Base-by-base conservation (phyloP, 1,140 invertebrate species). In the Linepithema humile region DNA sequence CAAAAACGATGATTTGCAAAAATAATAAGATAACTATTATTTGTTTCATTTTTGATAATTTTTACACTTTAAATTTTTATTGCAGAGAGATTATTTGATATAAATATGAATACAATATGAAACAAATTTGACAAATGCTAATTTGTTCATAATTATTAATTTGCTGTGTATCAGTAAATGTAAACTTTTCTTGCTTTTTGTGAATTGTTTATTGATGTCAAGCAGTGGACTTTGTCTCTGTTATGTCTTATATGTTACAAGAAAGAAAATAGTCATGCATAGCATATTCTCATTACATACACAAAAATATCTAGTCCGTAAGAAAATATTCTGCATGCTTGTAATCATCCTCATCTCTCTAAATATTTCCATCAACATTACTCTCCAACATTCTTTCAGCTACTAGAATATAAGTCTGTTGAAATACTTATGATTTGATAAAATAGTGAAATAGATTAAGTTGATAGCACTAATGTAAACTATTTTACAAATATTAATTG, bases 291-390 rank as follows among this genome's bases (percentile, higher is more conserved):
- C 45, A 40, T 50, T 38, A 10, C 65, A 65, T 38, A 29, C 12
- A 59, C 43, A 65, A 4, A 77, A 3, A 1, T 48, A 40, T 62
- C 1, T 32, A 26, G 35, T 77, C 17, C 2, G 10, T 74, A 62
- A 10, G 20, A 35, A 62, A 50, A 77, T 60, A 75, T 62, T 62
- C 6, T 75, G 73, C 73, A 77, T 77, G 74, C 12, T 26, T 12
- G 26, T 29, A 60, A 77, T 53, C 43, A 50, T 65, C 4, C 3
- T 38, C 15, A 15, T 64, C 3, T 3, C 26, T 17, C 6, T 17
- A 59, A 35, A 26, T 50, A n/a, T 65, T 65, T 77, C 7, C 29
- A 75, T 32, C 2, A 23, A 20, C 2, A n/a, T 50, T 48, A 35
- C 20, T 48, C 20, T 59, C 20, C 43, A 59, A 5, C 23, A 57